phyloP scores from a whole-genome alignment of 2,888 invertebrate species.

The Chrysotoxum bicinctum region DNA sequence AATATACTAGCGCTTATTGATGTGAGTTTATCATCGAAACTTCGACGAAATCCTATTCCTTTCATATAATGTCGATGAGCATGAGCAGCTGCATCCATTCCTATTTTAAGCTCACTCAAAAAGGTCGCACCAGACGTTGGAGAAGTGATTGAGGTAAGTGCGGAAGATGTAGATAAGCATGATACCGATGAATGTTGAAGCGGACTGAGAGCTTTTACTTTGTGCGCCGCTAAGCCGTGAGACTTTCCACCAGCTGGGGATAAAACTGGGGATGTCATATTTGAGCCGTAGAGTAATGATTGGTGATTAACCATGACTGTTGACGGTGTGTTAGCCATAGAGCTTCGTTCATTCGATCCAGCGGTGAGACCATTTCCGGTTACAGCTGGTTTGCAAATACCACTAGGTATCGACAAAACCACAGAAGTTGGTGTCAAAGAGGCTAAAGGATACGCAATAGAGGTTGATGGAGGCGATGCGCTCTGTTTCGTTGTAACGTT shows the following conservation, averaged over 20 bases:
- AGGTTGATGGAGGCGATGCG: conserved; percentile 69
- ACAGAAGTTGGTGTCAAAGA: conserved; percentile 59
- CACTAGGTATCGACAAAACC: conserved; percentile 76
- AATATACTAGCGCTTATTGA: conserved; percentile 65
- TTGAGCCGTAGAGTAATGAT: conserved; percentile 43
- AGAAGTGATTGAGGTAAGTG: conserved; percentile 50
- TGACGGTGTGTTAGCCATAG: conserved; percentile 68
- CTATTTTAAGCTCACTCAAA: conserved; percentile 48
- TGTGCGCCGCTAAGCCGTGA: conserved; percentile 74
- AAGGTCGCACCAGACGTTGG: conserved; percentile 50
- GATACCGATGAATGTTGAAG: conserved; percentile 73
- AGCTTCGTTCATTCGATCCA: conserved; percentile 66
- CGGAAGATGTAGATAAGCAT: conserved; percentile 63
- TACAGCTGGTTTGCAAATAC: conserved; percentile 73
- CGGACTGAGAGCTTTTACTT: conserved; percentile 76
- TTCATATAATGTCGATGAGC: conserved; percentile 75
- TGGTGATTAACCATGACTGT: conserved; percentile 59
- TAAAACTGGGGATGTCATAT: conserved; percentile 72
- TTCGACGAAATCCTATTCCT: conserved; percentile 80
- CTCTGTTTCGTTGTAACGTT: conserved; percentile 71
- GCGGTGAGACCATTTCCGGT: conserved; percentile 66
- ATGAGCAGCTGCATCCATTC: conserved; percentile 39
- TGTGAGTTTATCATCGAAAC: conserved; percentile 80
- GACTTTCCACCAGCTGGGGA: conserved; percentile 72
- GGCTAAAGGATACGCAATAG: conserved; percentile 55